These are phyloP conservation scores for Zapus hudsonius DNA, from an alignment of 2,113 vertebrate genomes.

Conservation along the genomic window DNA sequence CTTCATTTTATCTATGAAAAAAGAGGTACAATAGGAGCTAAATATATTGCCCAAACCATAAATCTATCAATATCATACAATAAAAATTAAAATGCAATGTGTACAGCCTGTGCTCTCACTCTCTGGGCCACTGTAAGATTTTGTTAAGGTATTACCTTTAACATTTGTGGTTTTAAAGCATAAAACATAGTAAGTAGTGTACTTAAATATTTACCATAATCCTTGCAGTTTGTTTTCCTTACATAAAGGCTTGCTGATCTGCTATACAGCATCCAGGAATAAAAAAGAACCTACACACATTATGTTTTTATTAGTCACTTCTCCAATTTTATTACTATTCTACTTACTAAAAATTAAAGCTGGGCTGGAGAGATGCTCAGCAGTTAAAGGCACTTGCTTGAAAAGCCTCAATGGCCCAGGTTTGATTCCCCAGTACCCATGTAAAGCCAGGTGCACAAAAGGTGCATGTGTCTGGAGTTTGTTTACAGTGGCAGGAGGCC, in stretches of 20 bases:
- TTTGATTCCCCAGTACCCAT: too few relatives aligned
- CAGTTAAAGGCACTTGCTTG: too few relatives aligned
- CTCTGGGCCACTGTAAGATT: neutral
- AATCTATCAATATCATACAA: neutral
- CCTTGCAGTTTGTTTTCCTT: slow-evolving; percentile 2
- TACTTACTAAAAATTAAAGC: neutral
- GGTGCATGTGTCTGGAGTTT: too few relatives aligned
- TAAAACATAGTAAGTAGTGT: neutral
- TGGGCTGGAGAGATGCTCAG: too few relatives aligned
- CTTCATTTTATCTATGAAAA: slow-evolving; percentile 23
- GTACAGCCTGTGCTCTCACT: neutral
- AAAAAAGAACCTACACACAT: neutral
- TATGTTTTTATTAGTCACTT: slow-evolving; percentile 2
- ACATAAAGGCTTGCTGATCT: slow-evolving; percentile 6
- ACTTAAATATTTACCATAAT: slow-evolving; percentile 9
- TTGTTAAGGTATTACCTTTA: neutral
- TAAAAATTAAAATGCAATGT: neutral
- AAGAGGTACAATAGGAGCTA: neutral
- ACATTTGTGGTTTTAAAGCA: neutral
- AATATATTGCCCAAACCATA: neutral
- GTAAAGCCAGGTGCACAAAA: too few relatives aligned
- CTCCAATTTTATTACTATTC: slow-evolving; percentile 45
- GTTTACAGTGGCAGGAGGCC: too few relatives aligned
- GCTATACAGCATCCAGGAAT: neutral
- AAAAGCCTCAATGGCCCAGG: too few relatives aligned